Base-by-base conservation (phyloP, 2,797 vertebrate genomes). In the Poeciliopsis paucimaculata region DNA sequence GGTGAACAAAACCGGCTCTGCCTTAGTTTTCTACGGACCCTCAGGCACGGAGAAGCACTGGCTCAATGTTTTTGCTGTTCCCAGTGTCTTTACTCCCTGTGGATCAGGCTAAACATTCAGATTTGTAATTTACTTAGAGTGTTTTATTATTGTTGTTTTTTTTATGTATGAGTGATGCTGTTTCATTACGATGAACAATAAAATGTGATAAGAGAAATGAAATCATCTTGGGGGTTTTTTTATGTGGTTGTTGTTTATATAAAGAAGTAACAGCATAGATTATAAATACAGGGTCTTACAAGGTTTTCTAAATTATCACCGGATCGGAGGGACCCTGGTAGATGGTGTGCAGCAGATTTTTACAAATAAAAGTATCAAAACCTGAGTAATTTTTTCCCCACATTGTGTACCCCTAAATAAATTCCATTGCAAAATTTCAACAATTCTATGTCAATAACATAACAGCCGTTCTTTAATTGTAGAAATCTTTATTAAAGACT, bases 141-240 rank as follows among this genome's bases (percentile, higher is more conserved):
- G 93, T 72, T 34, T 57, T 60, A 31, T 28, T 28, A 13, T 60
- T 60, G 1, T 60, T 11, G 5, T n/a, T n/a, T 3, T 57, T 34
- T 43, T 82, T 93, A 95, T 96, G 89, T 95, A 95, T 95, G 87
- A 60, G 84, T 93, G 89, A 95, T 95, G 91, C 87, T 88, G 90
- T 95, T 95, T 95, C 85, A 86, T 86, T 92, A 92, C 89, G 87
- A 92, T 93, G 89, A 94, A 93, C 82, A 94, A 94, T 95, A 95
- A 94, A 95, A 94, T 92, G 89, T 94, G 84, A 93, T 93, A 84
- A 51, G 0, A 84, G 39, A 75, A 75, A 43, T 28, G 60, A 2
- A 28, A n/a, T 26, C 6, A 20, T 51, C 47, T 53, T 36, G n/a
- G n/a, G n/a, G 2, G 9, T 51, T 51, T 51, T 51, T 51, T 51